Percentiles rank a stretch among this genome's conserved stretches.
phyloP scores from a whole-genome alignment of 2,113 vertebrate species.

The Sula dactylatra region DNA sequence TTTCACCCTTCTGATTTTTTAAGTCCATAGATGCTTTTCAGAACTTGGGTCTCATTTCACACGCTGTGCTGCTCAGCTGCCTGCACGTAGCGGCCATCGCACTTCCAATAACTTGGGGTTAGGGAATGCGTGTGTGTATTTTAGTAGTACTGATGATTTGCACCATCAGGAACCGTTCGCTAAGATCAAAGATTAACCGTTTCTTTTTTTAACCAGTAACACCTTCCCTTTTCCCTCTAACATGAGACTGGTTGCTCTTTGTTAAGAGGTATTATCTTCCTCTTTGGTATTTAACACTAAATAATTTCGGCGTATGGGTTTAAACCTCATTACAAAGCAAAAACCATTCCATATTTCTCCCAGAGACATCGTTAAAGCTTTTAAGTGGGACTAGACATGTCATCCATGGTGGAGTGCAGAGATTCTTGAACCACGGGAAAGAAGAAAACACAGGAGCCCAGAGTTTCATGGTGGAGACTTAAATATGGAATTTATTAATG shows the following conservation, averaged over 20 bases:
- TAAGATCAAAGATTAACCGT: not conserved
- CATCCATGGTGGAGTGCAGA: not conserved
- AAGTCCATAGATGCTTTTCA: not conserved
- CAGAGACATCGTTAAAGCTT: not conserved
- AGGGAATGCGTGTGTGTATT: not conserved
- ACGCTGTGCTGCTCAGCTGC: not conserved
- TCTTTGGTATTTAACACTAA: not conserved
- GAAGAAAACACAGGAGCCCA: not conserved
- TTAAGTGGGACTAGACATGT: not conserved
- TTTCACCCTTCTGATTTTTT: not conserved
- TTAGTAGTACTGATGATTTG: not conserved
- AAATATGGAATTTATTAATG: slow-evolving; percentile 44
- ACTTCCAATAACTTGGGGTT: not conserved
- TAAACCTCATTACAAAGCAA: not conserved
- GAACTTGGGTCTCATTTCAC: not conserved
- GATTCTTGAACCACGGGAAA: not conserved
- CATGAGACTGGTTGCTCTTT: not conserved
- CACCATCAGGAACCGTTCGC: not conserved
- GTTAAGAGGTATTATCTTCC: not conserved
- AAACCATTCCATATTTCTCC: not conserved
- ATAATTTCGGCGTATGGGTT: not conserved
- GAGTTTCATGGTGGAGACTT: not conserved
- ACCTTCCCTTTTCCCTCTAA: not conserved
- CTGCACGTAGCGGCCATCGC: not conserved
- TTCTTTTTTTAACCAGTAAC: not conserved